These are phyloP conservation scores for Steatornis caripensis DNA, from an alignment of 2,113 vertebrate genomes.

Conservation along the genomic window DNA sequence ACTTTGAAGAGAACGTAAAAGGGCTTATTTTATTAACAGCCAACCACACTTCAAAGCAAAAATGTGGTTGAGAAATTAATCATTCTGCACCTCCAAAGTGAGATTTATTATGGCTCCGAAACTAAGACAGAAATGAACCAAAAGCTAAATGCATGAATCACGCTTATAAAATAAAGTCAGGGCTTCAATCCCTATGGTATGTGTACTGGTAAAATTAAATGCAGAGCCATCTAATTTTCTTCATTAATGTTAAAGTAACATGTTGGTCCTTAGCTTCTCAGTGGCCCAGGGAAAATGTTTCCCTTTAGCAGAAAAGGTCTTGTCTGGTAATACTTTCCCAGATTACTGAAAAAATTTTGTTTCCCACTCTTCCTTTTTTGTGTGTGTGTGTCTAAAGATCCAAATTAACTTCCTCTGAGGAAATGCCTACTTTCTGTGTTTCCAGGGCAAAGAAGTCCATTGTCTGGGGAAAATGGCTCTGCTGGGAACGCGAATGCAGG, in stretches of 20 bases:
- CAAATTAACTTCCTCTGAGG: background rate
- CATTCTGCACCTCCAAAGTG: constrained; percentile 26
- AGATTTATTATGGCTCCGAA: constrained; percentile 3
- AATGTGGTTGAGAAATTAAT: constrained; percentile 53
- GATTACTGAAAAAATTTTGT: background rate
- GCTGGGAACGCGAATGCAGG: background rate
- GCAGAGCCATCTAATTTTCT: constrained; percentile 10
- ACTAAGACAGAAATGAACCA: constrained; percentile 29
- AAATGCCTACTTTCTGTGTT: background rate
- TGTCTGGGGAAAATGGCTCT: background rate
- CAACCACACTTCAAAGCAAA: constrained; percentile 52
- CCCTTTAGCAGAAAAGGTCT: background rate
- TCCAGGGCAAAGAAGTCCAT: background rate
- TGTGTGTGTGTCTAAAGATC: background rate
- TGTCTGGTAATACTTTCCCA: background rate
- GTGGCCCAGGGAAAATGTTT: background rate
- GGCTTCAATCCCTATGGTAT: background rate
- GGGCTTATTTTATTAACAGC: constrained; percentile 33
- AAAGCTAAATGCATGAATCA: constrained; percentile 23
- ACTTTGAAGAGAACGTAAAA: constrained; percentile 6
- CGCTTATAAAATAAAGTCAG: constrained; percentile 54
- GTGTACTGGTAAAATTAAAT: constrained; percentile 40
- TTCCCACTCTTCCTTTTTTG: background rate
- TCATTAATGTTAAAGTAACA: background rate
- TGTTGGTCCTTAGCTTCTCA: constrained; percentile 3